Evolutionary conservation across 2,888 invertebrate genomes (phyloP).

Genomic region (Andricus curvator): DNA sequence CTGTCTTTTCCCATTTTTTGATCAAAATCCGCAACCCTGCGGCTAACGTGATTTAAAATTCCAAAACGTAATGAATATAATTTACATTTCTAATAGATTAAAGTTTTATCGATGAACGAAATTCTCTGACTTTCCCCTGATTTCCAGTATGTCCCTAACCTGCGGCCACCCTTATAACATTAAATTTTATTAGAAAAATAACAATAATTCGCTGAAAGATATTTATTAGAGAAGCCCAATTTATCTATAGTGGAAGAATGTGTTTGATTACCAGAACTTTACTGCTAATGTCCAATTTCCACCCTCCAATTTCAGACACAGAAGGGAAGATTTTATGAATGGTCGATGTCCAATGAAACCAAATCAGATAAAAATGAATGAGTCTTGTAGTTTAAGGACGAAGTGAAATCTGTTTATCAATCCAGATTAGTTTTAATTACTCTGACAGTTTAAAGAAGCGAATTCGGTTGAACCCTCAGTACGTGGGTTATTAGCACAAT

Average conservation of each 20-base stretch:
- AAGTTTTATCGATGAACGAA: too few species aligned
- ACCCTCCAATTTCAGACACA: neutral
- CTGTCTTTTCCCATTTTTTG: too few species aligned
- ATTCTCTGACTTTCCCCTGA: too few species aligned
- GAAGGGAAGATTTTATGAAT: neutral
- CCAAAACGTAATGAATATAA: too few species aligned
- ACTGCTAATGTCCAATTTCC: neutral
- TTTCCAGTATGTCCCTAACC: too few species aligned
- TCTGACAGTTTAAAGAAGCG: neutral
- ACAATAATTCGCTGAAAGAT: neutral
- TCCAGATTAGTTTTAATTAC: constrained; percentile 20
- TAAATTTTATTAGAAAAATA: too few species aligned
- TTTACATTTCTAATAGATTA: too few species aligned
- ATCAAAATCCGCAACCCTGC: too few species aligned
- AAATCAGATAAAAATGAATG: neutral
- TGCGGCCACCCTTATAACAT: too few species aligned
- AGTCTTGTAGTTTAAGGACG: neutral
- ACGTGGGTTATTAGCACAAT: constrained; percentile 21
- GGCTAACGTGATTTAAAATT: too few species aligned
- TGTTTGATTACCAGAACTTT: neutral
- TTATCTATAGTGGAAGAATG: neutral
- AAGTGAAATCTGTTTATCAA: neutral
- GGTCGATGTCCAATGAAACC: neutral
- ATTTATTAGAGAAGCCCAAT: neutral
- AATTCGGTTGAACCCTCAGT: constrained; percentile 10